phyloP scores from a whole-genome alignment of 35 echinoderm and acorn worm species.

The Ptychodera flava region DNA sequence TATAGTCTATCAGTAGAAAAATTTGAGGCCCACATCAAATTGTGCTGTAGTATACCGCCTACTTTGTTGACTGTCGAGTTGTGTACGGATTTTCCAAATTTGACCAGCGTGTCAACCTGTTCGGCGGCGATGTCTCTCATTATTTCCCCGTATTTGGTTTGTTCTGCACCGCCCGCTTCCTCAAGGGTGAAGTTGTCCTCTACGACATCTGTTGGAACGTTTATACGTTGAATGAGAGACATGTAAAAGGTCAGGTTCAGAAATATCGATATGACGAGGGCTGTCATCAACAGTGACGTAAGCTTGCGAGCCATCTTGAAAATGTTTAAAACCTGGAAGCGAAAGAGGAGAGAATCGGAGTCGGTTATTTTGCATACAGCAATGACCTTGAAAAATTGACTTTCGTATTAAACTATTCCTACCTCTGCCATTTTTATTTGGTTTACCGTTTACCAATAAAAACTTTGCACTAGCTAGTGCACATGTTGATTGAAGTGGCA shows the following conservation, averaged over 20 bases:
- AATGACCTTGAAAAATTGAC: too few species aligned
- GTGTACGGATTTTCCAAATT: background rate
- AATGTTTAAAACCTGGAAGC: background rate
- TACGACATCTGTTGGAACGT: background rate
- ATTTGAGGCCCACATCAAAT: background rate
- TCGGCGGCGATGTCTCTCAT: background rate
- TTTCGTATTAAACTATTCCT: too few species aligned
- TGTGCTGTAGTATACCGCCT: background rate
- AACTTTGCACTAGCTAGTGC: too few species aligned
- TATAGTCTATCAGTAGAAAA: background rate
- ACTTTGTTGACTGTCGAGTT: background rate
- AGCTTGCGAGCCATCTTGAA: background rate
- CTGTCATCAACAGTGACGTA: background rate
- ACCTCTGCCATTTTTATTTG: too few species aligned
- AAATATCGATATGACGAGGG: background rate
- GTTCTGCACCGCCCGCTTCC: background rate
- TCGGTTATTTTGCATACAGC: too few species aligned
- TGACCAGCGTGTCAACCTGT: background rate
- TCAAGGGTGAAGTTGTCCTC: background rate
- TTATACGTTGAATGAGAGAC: background rate
- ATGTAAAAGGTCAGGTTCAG: background rate
- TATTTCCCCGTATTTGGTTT: background rate
- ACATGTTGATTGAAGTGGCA: too few species aligned
- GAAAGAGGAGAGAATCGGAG: background rate
- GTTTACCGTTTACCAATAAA: too few species aligned